Conservation (phyloP, 2,797 vertebrate species). For the Hypotaenidia okinawae region DNA sequence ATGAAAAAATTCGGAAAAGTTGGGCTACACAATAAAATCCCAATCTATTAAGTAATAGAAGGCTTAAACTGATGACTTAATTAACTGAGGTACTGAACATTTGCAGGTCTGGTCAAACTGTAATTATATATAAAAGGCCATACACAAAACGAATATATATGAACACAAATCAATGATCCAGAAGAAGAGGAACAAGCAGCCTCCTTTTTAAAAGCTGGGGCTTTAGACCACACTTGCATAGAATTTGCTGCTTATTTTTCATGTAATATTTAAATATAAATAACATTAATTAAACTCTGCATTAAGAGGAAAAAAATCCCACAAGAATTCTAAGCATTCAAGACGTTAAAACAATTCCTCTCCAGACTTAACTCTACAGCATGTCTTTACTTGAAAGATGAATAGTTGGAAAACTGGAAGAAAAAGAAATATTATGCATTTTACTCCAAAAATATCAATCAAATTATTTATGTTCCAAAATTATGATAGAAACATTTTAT, state of each 20-base stretch:
- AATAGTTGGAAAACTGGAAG: neutral
- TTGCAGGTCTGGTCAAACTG: neutral
- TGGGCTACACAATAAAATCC: fast-evolving
- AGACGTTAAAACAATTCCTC: neutral
- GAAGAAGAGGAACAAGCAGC: neutral
- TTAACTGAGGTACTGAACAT: neutral
- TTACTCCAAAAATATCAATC: neutral
- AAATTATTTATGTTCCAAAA: neutral
- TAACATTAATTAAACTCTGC: neutral
- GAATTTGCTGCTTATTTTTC: neutral
- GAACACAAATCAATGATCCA: neutral
- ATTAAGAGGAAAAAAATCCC: neutral
- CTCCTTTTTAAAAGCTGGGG: neutral
- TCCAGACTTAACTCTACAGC: neutral
- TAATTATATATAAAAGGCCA: neutral
- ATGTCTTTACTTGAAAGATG: neutral
- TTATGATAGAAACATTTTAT: neutral
- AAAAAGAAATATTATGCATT: neutral
- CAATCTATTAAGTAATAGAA: neutral
- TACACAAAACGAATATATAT: neutral
- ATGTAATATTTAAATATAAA: neutral
- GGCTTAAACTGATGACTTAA: neutral
- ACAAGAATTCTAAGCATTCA: neutral
- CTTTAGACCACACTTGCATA: neutral
- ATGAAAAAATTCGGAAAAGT: neutral